Evolutionary conservation across 2,888 invertebrate species (phyloP), one percentile per base, ranked within the genome.

Genomic region (Dexiosoma caninum): DNA sequence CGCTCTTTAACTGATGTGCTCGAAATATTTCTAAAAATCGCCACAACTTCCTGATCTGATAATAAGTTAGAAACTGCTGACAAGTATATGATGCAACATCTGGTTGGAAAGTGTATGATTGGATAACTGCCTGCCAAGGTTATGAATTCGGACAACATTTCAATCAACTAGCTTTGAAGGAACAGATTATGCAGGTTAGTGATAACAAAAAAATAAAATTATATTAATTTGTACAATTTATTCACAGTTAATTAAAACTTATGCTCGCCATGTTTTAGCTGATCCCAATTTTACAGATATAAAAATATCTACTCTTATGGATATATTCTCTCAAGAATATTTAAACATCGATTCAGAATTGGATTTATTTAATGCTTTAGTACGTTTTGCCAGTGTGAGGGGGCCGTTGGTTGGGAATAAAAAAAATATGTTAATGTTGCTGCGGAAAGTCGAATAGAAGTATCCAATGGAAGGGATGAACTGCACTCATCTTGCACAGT

Each of bases 61-160:
- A 96, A 91, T 7, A 96, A 90, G n/a, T 92, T 90, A 10, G 95
- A 95, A 60, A 93, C 92, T 69, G 96, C 96, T 9, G 96, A 96
- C 86, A 96, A 96, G 86, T 96, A 96, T 85, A 95, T 96, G 94
- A 88, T 96, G 70, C 96, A 96, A 0, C 94, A 94, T 88, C 91
- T 96, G 9, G 95, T 96, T 0, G 94, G 95, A 83, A 94, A 95
- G 84, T 96, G 96, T 87, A 96, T 95, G 88, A 88, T 76, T 94
- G 95, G 0, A 94, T 94, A 85, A 96, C 95, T 89, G 96, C 95
- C 0, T 96, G 96, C 83, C 91, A 96, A 57, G 96, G 96, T 0
- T 96, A 95, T 86, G 96, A 96, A 87, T 96, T 96, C 91, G 96
- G 96, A 0, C 93, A 95, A 82, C 90, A 96, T 0, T 96, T 96